Evolutionary conservation across 2,113 vertebrate species (phyloP).

Genomic region (Nycticryphes semicollaris): DNA sequence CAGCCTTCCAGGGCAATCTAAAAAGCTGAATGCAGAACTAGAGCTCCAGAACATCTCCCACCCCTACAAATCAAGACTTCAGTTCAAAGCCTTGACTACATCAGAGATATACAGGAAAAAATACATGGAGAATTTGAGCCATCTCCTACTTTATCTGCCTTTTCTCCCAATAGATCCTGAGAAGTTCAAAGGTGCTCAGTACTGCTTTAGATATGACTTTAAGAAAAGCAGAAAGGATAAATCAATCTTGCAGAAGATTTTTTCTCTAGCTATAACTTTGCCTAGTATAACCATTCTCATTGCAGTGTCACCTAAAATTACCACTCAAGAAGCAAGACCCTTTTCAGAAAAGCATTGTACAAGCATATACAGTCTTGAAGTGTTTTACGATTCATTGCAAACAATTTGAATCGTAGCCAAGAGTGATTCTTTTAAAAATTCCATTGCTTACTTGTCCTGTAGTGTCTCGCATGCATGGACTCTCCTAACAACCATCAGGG

Average conservation of each 20-base stretch:
- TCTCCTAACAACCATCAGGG: background rate
- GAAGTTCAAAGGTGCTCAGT: background rate
- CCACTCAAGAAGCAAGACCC: background rate
- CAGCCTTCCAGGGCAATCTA: background rate
- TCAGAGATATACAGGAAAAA: background rate
- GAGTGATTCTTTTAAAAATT: background rate
- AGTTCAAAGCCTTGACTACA: background rate
- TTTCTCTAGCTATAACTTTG: background rate
- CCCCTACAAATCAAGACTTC: background rate
- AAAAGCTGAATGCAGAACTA: background rate
- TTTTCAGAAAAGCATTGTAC: background rate
- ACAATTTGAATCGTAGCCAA: background rate
- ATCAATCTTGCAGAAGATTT: background rate
- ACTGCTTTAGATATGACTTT: background rate
- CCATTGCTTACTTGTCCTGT: background rate
- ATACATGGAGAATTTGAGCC: background rate
- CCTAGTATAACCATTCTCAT: background rate
- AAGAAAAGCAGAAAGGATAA: constrained; percentile 3
- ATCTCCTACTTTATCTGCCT: background rate
- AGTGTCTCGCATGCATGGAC: background rate
- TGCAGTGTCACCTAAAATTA: background rate
- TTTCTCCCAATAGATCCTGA: background rate
- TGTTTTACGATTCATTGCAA: background rate
- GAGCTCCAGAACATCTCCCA: background rate
- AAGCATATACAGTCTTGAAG: background rate